Base-by-base conservation (phyloP, 1,140 invertebrate genomes). In the Drosophila tsacasi region DNA sequence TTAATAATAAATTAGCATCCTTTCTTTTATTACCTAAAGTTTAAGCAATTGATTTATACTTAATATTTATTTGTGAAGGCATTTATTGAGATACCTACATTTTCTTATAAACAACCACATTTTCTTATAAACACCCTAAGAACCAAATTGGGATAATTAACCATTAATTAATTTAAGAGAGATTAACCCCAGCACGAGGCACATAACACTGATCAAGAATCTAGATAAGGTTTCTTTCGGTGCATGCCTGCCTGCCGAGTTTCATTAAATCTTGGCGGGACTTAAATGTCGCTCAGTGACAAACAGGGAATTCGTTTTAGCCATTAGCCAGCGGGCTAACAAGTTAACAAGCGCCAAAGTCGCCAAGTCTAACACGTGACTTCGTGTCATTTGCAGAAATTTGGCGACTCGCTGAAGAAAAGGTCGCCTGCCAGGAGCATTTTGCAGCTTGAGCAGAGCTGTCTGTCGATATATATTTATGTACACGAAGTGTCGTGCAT, bases 331-430 rank as follows among this genome's bases (percentile, higher is more conserved):
- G 69, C 66, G 78, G 83, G 80, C 76, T 83, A 87, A 82, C 80
- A 78, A 79, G 84, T 76, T 89, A 89, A 89, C 84, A 89, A 89
- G 84, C 84, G 78, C 63, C 85, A 84, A 89, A 90, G 84, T 89
- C 84, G 77, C 84, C 86, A 89, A 89, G 76, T 90, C 77, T 84
- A 89, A 89, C 85, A 89, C 85, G 85, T 89, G 85, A 89, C 85
- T 89, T 90, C 85, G 85, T 89, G 85, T 89, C 85, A 85, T 89
- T 89, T 89, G 76, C 79, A 79, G 65, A 80, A 89, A 90, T 90
- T 82, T 64, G 68, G 46, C 47, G 78, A 71, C 58, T 58, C 49
- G 32, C 54, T 50, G 32, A 32, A 46, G 65, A 54, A 62, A 69
- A 73, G 72, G 60, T 83, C 49, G 69, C 72, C 64, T 17, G 62